Percentiles rank a stretch among this genome's conserved stretches.
These are phyloP conservation scores for Spodoptera frugiperda DNA, from an alignment of 1,140 invertebrate genomes.

Conservation along the genomic window DNA sequence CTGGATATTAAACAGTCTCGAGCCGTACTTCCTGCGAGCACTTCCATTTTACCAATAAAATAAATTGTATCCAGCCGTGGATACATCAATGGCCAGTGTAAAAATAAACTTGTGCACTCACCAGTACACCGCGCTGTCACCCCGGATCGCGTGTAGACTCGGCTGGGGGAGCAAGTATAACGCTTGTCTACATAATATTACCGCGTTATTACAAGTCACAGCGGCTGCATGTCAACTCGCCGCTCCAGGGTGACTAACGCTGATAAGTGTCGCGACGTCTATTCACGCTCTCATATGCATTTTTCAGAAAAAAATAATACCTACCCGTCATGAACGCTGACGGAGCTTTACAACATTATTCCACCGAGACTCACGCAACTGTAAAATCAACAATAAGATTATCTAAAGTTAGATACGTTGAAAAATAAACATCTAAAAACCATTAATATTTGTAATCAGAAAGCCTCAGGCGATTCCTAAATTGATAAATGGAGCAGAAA, in stretches of 20 bases:
- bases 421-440: slow-evolving; percentile 15
- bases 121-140: slow-evolving; percentile 61
- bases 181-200: slow-evolving; percentile 77
- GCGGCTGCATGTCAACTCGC: slow-evolving; percentile 51
- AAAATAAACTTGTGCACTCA: slow-evolving; percentile 54
- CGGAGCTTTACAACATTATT: not conserved
- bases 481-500: slow-evolving; percentile 28
- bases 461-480: not conserved
- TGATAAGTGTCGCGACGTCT: slow-evolving; percentile 21
- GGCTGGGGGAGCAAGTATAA: slow-evolving; percentile 67
- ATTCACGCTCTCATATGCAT: not conserved
- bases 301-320: not conserved
- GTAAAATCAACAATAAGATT: not conserved
- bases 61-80: slow-evolving; percentile 40
- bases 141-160: slow-evolving; percentile 66
- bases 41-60: slow-evolving; percentile 21
- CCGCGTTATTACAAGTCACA: slow-evolving; percentile 58
- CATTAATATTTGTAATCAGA: slow-evolving; percentile 1
- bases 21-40: slow-evolving; percentile 5
- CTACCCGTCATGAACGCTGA: not conserved
- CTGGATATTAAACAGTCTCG: slow-evolving; percentile 8
- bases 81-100: slow-evolving; percentile 36
- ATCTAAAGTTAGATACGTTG: not conserved
- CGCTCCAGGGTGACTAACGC: slow-evolving; percentile 45
- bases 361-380: not conserved